phyloP scores from a whole-genome alignment of 2,888 invertebrate genomes.

The Thera britannica region DNA sequence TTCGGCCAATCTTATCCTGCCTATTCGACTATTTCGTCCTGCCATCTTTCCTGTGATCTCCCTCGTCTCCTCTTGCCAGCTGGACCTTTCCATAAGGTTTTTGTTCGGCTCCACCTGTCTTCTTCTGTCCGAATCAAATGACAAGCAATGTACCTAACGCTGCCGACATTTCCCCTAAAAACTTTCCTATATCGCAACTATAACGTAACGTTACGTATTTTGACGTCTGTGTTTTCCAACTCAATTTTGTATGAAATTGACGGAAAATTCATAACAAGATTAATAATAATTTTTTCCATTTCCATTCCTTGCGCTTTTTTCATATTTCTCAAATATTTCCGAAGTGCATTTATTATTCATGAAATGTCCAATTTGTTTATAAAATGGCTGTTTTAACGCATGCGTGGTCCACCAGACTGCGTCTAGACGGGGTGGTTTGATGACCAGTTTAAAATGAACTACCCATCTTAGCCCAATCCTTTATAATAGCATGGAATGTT shows the following conservation, averaged over 20 bases:
- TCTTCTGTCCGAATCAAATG: too few species aligned
- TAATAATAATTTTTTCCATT: constrained; percentile 8
- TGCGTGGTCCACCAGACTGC: constrained; percentile 63
- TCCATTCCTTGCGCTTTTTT: constrained; percentile 16
- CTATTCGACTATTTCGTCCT: too few species aligned
- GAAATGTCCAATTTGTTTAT: constrained; percentile 46
- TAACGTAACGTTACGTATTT: too few species aligned
- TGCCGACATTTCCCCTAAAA: too few species aligned
- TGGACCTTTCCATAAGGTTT: too few species aligned
- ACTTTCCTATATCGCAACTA: too few species aligned
- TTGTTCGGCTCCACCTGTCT: too few species aligned
- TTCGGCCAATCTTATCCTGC: too few species aligned
- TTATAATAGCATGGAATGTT: constrained; percentile 29
- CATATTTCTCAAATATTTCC: constrained; percentile 29
- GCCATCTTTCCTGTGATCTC: too few species aligned
- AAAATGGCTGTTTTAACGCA: constrained; percentile 51
- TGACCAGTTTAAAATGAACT: constrained; percentile 49
- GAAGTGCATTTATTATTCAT: constrained; percentile 42
- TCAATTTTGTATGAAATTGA: neutral
- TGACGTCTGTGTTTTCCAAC: neutral
- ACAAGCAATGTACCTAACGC: too few species aligned
- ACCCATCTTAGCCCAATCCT: constrained; percentile 28
- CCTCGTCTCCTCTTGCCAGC: too few species aligned
- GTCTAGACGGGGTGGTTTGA: constrained; percentile 72
- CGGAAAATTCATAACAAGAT: neutral